Percentiles rank a stretch among this genome's conserved stretches.
Conservation (phyloP, 1,140 invertebrate genomes). For the Plutomurus gul region DNA sequence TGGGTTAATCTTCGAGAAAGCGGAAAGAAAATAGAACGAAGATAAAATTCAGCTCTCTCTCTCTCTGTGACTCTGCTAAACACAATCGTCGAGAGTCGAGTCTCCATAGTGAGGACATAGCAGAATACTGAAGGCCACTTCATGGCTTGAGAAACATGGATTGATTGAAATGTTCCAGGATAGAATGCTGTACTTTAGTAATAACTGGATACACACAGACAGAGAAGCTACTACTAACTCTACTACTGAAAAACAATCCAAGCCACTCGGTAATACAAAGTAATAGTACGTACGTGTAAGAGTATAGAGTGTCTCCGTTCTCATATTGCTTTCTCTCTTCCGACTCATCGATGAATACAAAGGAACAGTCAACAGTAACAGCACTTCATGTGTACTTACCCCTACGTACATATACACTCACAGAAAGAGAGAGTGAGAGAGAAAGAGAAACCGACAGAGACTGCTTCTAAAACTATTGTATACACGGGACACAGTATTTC, state of each 20-base stretch:
- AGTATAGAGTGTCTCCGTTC: background rate
- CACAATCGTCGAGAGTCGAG: background rate
- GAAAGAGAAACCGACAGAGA: too few species aligned
- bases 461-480: too few species aligned
- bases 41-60: constrained; percentile 1
- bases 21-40: constrained; percentile 40
- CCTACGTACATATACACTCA: too few species aligned
- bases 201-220: background rate
- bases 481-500: too few species aligned
- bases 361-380: background rate
- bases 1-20: constrained; percentile 44
- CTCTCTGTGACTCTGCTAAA: background rate
- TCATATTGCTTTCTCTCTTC: background rate
- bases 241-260: too few species aligned
- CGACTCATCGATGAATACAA: background rate
- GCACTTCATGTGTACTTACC: too few species aligned
- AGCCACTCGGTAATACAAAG: too few species aligned
- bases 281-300: too few species aligned
- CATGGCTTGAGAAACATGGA: background rate
- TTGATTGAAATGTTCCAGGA: background rate
- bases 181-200: background rate
- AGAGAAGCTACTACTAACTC: background rate
- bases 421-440: too few species aligned
- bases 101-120: background rate
- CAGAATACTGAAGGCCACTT: background rate